Evolutionary conservation across 2,888 invertebrate genomes (phyloP).

Genomic region (Graphium colonna): DNA sequence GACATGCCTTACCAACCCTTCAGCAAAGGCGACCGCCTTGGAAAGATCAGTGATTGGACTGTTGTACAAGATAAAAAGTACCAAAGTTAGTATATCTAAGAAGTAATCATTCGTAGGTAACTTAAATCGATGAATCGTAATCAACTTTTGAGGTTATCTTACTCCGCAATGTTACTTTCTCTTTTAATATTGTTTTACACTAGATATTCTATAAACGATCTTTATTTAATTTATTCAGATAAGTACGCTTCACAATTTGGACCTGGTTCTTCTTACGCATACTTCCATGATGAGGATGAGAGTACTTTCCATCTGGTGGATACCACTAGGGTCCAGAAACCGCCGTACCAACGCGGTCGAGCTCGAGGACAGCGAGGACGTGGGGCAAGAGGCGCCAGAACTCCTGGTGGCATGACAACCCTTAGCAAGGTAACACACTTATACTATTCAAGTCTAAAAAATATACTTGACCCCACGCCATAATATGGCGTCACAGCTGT

Average conservation of each 20-base stretch:
- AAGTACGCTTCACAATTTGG: slow-evolving; percentile 96
- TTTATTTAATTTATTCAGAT: slow-evolving; percentile 68
- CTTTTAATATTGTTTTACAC: neutral
- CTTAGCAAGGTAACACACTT: slow-evolving; percentile 86
- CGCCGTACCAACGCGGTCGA: slow-evolving; percentile 95
- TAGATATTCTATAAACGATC: neutral
- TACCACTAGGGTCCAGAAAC: slow-evolving; percentile 92
- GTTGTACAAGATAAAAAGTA: slow-evolving; percentile 97
- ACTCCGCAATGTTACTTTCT: neutral
- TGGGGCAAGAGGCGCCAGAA: slow-evolving; percentile 84
- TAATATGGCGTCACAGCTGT: no score
- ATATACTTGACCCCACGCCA: neutral
- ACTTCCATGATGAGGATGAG: slow-evolving; percentile 99
- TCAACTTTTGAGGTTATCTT: slow-evolving; percentile 29
- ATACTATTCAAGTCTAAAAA: no score
- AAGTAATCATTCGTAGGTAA: no score
- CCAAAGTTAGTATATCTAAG: slow-evolving; percentile 83
- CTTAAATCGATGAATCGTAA: no score
- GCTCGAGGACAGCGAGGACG: slow-evolving; percentile 90
- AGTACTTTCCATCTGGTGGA: slow-evolving; percentile 99
- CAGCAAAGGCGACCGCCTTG: slow-evolving; percentile 98
- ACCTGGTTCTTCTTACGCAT: slow-evolving; percentile 97
- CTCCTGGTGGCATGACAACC: slow-evolving; percentile 88
- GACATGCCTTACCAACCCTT: slow-evolving; percentile 99
- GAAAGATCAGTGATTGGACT: slow-evolving; percentile 99